Evolutionary conservation across 2,797 vertebrate genomes (phyloP).

Genomic region (Crax fasciolata): DNA sequence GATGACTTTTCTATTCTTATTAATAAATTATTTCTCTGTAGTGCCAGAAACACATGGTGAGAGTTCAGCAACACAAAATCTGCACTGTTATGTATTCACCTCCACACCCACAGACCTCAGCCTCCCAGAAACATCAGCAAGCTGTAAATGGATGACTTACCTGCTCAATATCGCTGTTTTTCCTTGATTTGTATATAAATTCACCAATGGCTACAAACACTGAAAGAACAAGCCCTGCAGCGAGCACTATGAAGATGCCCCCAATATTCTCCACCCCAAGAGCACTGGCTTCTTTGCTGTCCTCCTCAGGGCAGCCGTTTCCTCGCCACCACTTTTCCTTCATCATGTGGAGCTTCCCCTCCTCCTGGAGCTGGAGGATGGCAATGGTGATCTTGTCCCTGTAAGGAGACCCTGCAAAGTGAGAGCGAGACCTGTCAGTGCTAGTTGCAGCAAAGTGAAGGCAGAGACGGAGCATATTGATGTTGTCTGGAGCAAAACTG

Average conservation of each 20-base stretch:
- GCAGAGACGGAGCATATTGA: not conserved
- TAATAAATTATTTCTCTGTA: conserved; percentile 41
- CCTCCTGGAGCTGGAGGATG: conserved; percentile 97
- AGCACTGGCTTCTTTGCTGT: conserved; percentile 97
- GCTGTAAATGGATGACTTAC: conserved; percentile 81
- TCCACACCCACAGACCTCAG: not conserved
- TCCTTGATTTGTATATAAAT: conserved; percentile 96
- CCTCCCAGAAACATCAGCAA: not conserved
- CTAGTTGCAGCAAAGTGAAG: not conserved
- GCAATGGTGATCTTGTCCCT: conserved; percentile 98
- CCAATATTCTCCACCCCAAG: conserved; percentile 98
- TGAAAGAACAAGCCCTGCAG: conserved; percentile 95
- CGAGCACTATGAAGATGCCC: conserved; percentile 98
- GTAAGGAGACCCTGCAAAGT: conserved; percentile 92
- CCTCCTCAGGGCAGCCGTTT: conserved; percentile 96
- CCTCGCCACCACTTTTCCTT: conserved; percentile 99
- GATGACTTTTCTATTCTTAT: conserved; percentile 3
- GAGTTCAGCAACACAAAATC: not conserved
- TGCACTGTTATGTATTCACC: too few relatives aligned
- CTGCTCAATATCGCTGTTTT: conserved; percentile 94
- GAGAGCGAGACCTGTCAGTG: not conserved
- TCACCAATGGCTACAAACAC: conserved; percentile 98
- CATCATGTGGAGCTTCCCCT: conserved; percentile 99
- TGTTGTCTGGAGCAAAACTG: not conserved
- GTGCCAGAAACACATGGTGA: not conserved